Percentiles rank a stretch among this genome's conserved stretches.
phyloP scores from a whole-genome alignment of 35 echinoderm and acorn worm species.

The Acanthaster planci region DNA sequence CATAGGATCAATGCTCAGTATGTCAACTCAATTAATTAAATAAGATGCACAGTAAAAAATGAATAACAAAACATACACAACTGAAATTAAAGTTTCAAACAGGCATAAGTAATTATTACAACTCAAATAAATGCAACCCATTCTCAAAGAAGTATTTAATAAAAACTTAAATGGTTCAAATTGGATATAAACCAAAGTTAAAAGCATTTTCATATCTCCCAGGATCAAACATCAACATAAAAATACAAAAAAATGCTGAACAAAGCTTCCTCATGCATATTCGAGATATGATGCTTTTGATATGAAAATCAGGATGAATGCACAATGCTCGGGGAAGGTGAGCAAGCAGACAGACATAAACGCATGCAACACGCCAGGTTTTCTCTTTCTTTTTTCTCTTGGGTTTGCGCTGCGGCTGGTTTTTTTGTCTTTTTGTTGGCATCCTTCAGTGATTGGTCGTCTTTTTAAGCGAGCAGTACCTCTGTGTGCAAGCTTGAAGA shows the following conservation, averaged over 20 bases:
- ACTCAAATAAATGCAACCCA: no score
- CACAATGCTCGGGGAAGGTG: background rate
- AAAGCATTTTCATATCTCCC: no score
- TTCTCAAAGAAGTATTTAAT: no score
- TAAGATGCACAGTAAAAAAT: no score
- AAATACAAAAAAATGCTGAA: background rate
- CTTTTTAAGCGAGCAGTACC: background rate
- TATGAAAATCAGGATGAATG: slow-evolving; percentile 4
- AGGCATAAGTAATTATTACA: no score
- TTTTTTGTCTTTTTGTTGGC: background rate
- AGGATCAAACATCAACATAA: no score
- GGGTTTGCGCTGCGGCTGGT: slow-evolving; percentile 7
- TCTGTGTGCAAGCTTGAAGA: background rate
- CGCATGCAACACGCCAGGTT: background rate
- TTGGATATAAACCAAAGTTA: no score
- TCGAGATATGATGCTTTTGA: background rate
- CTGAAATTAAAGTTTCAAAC: no score
- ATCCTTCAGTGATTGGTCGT: background rate
- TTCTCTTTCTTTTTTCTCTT: background rate
- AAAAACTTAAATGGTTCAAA: no score
- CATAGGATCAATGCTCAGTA: no score
- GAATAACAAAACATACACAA: no score
- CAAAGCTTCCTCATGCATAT: slow-evolving; percentile 18
- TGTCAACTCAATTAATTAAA: no score
- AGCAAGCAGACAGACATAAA: background rate